Evolutionary conservation across 2,113 vertebrate genomes (phyloP), one percentile per base, ranked within the genome.

Genomic region (Tetrao urogallus): DNA sequence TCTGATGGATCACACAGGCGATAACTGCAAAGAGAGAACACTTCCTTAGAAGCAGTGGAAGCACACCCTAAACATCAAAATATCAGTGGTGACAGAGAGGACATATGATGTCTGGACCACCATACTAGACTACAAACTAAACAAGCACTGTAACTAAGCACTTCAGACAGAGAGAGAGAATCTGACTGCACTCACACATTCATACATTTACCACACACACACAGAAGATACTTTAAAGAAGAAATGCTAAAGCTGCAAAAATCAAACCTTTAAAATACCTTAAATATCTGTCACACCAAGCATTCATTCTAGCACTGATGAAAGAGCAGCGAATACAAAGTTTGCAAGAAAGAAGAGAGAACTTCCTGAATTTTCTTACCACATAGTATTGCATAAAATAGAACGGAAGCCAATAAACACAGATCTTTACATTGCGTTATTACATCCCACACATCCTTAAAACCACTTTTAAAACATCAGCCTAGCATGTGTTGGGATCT

Each of bases 1-100:
- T 99, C 97, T 1, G 98, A 97, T 0, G 98, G 98, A 34, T 98
- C 96, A 91, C 98, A 98, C 52, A 97, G 84, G 54, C 98, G 98
- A 80, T 99, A 99, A 86, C 99, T 99, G 97, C 17, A 96, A 76
- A 45, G 61, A 91, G 22, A 97, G 8, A 88, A 48, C 10, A 56
- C 38, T 81, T 73, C 64, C 86, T 96, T 48, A 94, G 82, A 88
- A 83, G 9, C 45, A 60, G 13, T 14, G n/a, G 3, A 2, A 92
- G 34, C 32, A 82, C 89, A 84, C n/a, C 14, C 16, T 25, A 57
- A 60, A 64, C 38, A 69, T 43, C 73, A 80, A 77, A 85, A 21
- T 40, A 64, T 1, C 50, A 28, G 11, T 28, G 30, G 82, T 30
- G 24, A 88, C 30, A 64, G 16, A 88, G 8, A 86, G 10, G 7